Evolutionary conservation across 2,113 vertebrate genomes (phyloP).

Genomic region (Blennius ocellaris): DNA sequence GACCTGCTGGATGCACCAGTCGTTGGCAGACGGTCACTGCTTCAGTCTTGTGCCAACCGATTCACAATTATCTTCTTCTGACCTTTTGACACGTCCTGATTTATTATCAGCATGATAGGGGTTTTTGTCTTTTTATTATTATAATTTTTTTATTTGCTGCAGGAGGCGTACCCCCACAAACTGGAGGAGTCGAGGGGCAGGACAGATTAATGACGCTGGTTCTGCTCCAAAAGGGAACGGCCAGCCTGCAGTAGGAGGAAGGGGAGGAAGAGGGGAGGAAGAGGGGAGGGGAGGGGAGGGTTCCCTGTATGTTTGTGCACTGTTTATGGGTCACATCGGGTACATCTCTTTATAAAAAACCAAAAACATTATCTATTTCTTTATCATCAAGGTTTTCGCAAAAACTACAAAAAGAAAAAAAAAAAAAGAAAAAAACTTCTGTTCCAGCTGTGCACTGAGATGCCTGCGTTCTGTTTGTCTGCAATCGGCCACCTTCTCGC

Average conservation of each 20-base stretch:
- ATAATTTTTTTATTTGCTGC: constrained; percentile 26
- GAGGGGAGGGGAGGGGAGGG: constrained; percentile 14
- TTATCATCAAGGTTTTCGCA: constrained; percentile 63
- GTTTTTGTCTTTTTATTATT: not conserved
- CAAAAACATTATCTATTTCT: constrained; percentile 72
- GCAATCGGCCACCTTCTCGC: constrained; percentile 60
- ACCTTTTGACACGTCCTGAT: constrained; percentile 41
- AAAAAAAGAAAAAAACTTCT: constrained; percentile 31
- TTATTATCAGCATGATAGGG: constrained; percentile 14
- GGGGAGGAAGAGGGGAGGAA: constrained; percentile 8
- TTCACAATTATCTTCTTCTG: constrained; percentile 55
- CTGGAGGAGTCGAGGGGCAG: constrained; percentile 47
- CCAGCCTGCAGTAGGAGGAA: constrained; percentile 41
- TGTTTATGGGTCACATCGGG: constrained; percentile 80
- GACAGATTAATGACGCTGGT: constrained; percentile 58
- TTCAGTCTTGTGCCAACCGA: constrained; percentile 68
- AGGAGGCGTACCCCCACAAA: constrained; percentile 22
- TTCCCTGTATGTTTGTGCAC: constrained; percentile 76
- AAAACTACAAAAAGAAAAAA: constrained; percentile 52
- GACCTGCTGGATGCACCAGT: constrained; percentile 59
- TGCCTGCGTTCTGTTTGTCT: constrained; percentile 64
- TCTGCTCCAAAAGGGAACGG: constrained; percentile 42
- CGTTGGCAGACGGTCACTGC: constrained; percentile 37
- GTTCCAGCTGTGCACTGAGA: constrained; percentile 70
- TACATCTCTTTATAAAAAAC: constrained; percentile 78